These are phyloP conservation scores for Charadrius vociferus DNA, from an alignment of 2,113 vertebrate species.

Conservation along the genomic window DNA sequence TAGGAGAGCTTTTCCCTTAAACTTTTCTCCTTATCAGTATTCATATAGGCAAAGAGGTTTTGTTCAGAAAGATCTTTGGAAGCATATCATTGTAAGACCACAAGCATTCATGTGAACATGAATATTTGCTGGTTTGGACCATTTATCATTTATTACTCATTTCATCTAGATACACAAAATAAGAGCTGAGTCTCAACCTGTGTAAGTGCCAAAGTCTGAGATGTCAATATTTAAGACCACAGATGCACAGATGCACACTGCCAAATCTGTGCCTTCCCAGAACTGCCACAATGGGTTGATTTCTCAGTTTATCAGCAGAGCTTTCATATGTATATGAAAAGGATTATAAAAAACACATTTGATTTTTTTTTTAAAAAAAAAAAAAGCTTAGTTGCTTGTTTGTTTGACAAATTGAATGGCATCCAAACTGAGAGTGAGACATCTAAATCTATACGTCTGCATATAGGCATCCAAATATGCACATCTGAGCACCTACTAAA, in stretches of 20 bases:
- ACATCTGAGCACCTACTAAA: background rate
- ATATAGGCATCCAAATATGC: background rate
- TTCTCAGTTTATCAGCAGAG: background rate
- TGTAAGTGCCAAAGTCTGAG: background rate
- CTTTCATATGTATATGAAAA: background rate
- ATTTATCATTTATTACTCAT: background rate
- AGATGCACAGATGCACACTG: background rate
- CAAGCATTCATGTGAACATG: background rate
- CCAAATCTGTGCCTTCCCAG: background rate
- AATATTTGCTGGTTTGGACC: background rate
- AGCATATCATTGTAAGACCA: background rate
- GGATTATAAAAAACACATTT: background rate
- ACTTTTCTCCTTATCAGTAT: background rate
- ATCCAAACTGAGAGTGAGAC: background rate
- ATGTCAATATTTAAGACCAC: background rate
- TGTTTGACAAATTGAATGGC: background rate
- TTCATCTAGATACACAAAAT: background rate
- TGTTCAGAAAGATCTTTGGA: background rate
- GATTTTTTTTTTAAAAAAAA: background rate
- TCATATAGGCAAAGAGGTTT: background rate
- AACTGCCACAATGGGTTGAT: background rate
- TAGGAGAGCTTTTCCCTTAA: background rate
- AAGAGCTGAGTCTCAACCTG: background rate
- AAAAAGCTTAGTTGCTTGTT: background rate
- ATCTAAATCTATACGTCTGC: background rate